These are phyloP conservation scores for Tetraodon nigroviridis DNA, from an alignment of 2,113 vertebrate genomes.

Conservation along the genomic window DNA sequence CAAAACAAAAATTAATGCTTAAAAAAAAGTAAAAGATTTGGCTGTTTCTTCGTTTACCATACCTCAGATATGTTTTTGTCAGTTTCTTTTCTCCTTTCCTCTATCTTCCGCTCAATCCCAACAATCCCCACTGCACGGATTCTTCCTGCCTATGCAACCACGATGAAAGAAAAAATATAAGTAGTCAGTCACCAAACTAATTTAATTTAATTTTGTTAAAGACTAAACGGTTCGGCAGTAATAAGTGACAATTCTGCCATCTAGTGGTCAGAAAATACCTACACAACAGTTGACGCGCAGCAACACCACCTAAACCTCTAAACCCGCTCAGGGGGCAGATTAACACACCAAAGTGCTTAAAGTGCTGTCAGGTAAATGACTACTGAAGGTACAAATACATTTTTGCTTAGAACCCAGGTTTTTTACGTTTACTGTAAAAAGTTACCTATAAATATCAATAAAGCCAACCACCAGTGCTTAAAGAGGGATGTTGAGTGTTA, in stretches of 20 bases:
- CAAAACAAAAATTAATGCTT: not conserved
- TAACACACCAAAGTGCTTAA: too few relatives aligned
- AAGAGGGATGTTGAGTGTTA: too few relatives aligned
- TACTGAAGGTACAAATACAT: too few relatives aligned
- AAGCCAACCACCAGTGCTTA: too few relatives aligned
- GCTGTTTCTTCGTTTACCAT: constrained; percentile 29
- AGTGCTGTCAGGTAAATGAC: too few relatives aligned
- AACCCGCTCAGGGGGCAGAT: too few relatives aligned
- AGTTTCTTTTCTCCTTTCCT: constrained; percentile 97
- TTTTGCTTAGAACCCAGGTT: too few relatives aligned
- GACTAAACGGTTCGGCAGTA: too few relatives aligned
- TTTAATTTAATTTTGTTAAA: not conserved
- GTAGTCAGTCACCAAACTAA: constrained; percentile 1
- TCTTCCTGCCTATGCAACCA: constrained; percentile 84
- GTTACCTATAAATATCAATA: too few relatives aligned
- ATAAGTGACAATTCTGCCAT: constrained; percentile 42
- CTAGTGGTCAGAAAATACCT: constrained; percentile 34
- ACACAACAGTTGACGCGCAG: not conserved
- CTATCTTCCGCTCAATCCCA: constrained; percentile 95
- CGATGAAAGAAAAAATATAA: constrained; percentile 61
- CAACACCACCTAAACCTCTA: not conserved
- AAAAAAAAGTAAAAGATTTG: not conserved
- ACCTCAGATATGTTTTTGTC: constrained; percentile 99
- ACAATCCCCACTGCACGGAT: constrained; percentile 94
- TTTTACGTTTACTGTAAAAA: too few relatives aligned